Evolutionary conservation across 37 sponge, comb jelly and placozoan species (phyloP).

Genomic region (Diacarnus erythraeanus): DNA sequence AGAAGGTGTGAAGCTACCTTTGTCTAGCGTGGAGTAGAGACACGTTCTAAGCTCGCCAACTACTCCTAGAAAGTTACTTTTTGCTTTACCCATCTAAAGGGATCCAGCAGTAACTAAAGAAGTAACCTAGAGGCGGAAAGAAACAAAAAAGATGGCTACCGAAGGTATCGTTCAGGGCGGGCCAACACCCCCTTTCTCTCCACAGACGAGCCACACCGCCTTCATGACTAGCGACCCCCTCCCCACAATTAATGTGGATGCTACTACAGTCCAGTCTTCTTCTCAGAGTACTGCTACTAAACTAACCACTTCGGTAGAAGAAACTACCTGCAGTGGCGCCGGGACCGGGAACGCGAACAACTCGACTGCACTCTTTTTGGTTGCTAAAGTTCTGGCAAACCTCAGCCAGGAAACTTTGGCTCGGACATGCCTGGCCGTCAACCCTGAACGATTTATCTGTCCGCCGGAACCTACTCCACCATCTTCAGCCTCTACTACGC

Average conservation of each 20-base stretch:
- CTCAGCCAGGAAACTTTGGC: constrained; percentile 81
- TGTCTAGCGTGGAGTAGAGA: neutral
- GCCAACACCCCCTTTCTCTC: constrained; percentile 83
- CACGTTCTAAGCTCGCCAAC: neutral
- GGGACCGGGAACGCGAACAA: constrained; percentile 13
- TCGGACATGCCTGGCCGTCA: constrained; percentile 63
- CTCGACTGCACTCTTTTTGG: constrained; percentile 73
- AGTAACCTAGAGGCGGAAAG: neutral
- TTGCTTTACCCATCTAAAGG: neutral
- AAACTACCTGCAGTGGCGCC: neutral
- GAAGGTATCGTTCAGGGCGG: constrained; percentile 55
- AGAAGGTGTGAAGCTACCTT: constrained; percentile 7
- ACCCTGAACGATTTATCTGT: constrained; percentile 60
- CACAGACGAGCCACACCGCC: constrained; percentile 64
- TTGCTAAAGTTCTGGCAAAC: constrained; percentile 84
- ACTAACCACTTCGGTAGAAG: constrained; percentile 7
- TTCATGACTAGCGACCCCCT: constrained; percentile 54
- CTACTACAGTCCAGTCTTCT: neutral
- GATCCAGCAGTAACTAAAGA: neutral
- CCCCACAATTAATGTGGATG: constrained; percentile 44
- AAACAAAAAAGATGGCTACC: constrained; percentile 54
- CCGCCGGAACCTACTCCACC: constrained; percentile 66
- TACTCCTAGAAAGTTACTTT: neutral
- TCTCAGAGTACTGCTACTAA: neutral
- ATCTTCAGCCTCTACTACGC: constrained; percentile 48